These are phyloP conservation scores for Macaria liturata DNA, from an alignment of 2,888 invertebrate species.

Conservation along the genomic window DNA sequence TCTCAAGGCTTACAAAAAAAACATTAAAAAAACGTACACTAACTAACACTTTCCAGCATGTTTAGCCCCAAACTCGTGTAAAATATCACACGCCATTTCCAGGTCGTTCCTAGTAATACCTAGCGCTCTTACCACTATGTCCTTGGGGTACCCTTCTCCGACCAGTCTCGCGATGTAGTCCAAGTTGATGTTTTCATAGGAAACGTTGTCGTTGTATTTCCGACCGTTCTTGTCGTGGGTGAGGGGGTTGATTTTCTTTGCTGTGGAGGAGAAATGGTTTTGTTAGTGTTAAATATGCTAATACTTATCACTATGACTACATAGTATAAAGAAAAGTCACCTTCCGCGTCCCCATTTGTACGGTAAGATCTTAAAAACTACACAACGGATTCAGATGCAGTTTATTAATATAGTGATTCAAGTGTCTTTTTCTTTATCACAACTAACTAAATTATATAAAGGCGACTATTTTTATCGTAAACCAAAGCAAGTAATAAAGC, in stretches of 20 bases:
- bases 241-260: conserved; percentile 76
- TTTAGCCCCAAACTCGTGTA: conserved; percentile 92
- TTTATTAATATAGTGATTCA: too few relatives aligned
- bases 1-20: too few relatives aligned
- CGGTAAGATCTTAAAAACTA: too few relatives aligned
- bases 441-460: too few relatives aligned
- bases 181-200: conserved; percentile 95
- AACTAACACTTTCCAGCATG: conserved; percentile 67
- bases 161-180: conserved; percentile 95
- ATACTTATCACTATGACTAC: too few relatives aligned
- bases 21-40: not conserved
- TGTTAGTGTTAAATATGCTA: too few relatives aligned
- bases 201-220: conserved; percentile 80
- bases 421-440: too few relatives aligned
- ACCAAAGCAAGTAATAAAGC: too few relatives aligned
- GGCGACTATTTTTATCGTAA: too few relatives aligned
- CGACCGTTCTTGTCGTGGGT: conserved; percentile 78
- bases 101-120: conserved; percentile 96
- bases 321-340: too few relatives aligned
- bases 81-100: conserved; percentile 97
- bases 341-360: too few relatives aligned
- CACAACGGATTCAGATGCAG: too few relatives aligned
- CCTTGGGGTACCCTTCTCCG: conserved; percentile 94
- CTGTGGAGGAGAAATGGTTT: conserved; percentile 46
- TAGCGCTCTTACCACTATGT: conserved; percentile 95